Conservation (phyloP, 2,797 vertebrate genomes). For the Astyanax mexicanus region DNA sequence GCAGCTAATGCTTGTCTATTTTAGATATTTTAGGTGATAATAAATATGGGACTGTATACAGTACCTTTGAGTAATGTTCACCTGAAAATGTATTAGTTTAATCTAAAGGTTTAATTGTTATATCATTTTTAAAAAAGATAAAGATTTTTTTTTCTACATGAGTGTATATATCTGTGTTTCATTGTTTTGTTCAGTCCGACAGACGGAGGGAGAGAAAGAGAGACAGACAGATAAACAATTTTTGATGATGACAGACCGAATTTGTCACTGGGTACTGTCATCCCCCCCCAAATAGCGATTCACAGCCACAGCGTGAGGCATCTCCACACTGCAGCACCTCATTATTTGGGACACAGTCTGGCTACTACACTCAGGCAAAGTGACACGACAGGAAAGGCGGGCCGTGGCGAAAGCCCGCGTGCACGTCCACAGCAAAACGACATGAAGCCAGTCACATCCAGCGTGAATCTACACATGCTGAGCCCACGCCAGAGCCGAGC, state of each 20-base stretch:
- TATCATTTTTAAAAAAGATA: too few relatives aligned
- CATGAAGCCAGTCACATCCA: conserved; percentile 13
- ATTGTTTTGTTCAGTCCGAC: too few relatives aligned
- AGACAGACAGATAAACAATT: not conserved
- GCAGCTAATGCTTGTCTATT: too few relatives aligned
- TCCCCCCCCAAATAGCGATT: not conserved
- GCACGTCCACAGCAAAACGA: not conserved
- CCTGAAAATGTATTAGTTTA: too few relatives aligned
- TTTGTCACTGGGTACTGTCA: not conserved
- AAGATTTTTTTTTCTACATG: too few relatives aligned
- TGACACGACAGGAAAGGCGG: not conserved
- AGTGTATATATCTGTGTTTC: too few relatives aligned
- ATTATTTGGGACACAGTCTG: conserved; percentile 12
- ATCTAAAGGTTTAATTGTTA: too few relatives aligned
- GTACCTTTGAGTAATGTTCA: too few relatives aligned
- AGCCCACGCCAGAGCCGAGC: conserved; percentile 10
- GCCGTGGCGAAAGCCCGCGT: not conserved
- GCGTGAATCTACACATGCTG: not conserved
- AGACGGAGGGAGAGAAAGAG: too few relatives aligned
- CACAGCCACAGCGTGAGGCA: not conserved
- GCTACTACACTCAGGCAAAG: not conserved
- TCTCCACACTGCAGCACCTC: not conserved
- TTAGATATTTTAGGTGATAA: too few relatives aligned
- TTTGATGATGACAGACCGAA: not conserved
- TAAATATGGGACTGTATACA: too few relatives aligned